Conservation (phyloP, 2,797 vertebrate genomes). For the Poecile montanus region DNA sequence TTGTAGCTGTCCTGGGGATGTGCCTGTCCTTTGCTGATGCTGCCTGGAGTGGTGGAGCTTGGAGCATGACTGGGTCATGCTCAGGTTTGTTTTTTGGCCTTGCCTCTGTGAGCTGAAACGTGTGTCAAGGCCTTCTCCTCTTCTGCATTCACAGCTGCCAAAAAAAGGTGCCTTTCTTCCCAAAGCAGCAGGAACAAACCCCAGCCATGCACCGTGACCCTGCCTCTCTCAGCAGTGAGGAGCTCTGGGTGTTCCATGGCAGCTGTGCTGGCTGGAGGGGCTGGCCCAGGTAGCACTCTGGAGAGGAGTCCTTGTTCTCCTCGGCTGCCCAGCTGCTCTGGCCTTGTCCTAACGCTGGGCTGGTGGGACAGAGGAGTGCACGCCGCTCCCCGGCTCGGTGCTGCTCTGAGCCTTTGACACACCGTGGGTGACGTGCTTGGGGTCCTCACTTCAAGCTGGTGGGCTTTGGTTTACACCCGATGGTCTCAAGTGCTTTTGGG, state of each 20-base stretch:
- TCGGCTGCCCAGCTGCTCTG: neutral
- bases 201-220: neutral
- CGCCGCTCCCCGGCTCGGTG: rapidly evolving
- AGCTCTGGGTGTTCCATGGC: neutral
- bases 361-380: neutral
- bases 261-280: neutral
- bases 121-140: neutral
- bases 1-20: neutral
- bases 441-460: neutral
- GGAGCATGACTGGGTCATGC: neutral
- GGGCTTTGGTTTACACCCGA: neutral
- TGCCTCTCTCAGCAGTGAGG: neutral
- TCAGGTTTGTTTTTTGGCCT: neutral
- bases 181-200: neutral
- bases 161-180: neutral
- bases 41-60: neutral
- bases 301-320: neutral
- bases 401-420: neutral
- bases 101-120: neutral
- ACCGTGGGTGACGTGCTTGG: neutral
- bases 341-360: neutral
- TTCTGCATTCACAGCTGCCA: neutral
- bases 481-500: neutral
- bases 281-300: neutral
- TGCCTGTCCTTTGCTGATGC: neutral